Evolutionary conservation across 2,888 invertebrate genomes (phyloP).

Genomic region (Tridacna crocea): DNA sequence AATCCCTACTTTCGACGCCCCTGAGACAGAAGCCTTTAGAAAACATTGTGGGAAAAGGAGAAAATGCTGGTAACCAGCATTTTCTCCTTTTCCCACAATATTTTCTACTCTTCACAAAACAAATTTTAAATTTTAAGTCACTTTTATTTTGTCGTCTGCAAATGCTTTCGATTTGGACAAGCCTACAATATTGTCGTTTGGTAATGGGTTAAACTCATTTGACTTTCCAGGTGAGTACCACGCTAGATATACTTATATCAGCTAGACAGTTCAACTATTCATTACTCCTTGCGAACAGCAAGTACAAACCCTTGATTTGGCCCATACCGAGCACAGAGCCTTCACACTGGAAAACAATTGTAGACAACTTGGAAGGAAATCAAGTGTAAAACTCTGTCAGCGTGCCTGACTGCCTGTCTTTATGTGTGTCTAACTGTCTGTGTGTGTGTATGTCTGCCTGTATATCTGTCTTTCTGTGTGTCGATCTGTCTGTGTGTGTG

Average conservation of each 20-base stretch:
- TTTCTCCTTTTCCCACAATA: too few species aligned
- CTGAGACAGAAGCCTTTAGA: too few species aligned
- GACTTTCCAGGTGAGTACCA: constrained; percentile 9
- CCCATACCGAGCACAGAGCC: constrained; percentile 5
- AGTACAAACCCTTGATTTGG: constrained; percentile 7
- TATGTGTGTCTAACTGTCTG: not conserved
- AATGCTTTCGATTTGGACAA: too few species aligned
- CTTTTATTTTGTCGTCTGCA: too few species aligned
- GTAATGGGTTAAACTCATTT: too few species aligned
- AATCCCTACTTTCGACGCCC: too few species aligned
- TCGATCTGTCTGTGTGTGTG: not conserved
- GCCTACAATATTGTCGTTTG: too few species aligned
- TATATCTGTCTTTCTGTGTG: not conserved
- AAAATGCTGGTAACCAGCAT: too few species aligned
- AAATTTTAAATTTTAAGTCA: too few species aligned
- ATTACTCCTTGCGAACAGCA: not conserved
- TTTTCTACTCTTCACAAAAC: too few species aligned
- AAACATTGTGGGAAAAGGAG: too few species aligned
- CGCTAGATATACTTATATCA: not conserved
- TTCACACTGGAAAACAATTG: not conserved
- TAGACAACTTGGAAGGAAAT: not conserved
- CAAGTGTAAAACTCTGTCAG: not conserved
- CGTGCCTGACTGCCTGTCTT: too few species aligned
- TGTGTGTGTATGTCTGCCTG: not conserved
- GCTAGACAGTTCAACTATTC: constrained; percentile 19